phyloP scores from a whole-genome alignment of 1,140 invertebrate species.

The Grapholita molesta region DNA sequence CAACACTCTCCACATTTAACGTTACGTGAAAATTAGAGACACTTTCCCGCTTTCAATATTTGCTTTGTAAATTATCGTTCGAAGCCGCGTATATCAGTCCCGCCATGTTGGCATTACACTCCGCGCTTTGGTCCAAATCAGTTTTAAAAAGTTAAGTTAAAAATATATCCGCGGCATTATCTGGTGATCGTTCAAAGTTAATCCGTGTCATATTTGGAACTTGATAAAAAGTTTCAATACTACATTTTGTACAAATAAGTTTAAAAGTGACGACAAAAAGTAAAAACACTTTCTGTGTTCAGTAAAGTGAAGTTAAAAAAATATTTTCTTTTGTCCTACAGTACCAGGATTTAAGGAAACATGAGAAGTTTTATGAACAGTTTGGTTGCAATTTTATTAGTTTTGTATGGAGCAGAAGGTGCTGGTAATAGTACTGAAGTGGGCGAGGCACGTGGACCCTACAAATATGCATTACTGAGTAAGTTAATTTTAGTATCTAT shows the following conservation, averaged over 20 bases:
- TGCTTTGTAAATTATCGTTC: not conserved
- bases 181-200: not conserved
- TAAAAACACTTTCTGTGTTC: too few relatives aligned
- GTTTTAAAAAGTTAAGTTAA: not conserved
- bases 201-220: too few relatives aligned
- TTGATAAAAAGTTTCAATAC: too few relatives aligned
- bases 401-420: conserved; percentile 21
- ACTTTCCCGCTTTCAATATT: conserved; percentile 4
- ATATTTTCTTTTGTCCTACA: not conserved
- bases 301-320: not conserved
- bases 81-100: not conserved
- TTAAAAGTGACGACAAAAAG: too few relatives aligned
- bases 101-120: not conserved
- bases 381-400: not conserved
- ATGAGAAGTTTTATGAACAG: not conserved
- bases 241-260: not conserved
- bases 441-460: conserved; percentile 50
- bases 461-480: conserved; percentile 60
- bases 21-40: conserved; percentile 4
- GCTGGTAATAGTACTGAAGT: conserved; percentile 24
- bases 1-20: conserved; percentile 9
- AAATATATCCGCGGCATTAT: not conserved
- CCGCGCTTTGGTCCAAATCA: not conserved
- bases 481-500: conserved; percentile 36
- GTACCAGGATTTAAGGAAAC: not conserved